These are phyloP conservation scores for Drosophila sucinea DNA, from an alignment of 1,140 invertebrate species.

Conservation along the genomic window DNA sequence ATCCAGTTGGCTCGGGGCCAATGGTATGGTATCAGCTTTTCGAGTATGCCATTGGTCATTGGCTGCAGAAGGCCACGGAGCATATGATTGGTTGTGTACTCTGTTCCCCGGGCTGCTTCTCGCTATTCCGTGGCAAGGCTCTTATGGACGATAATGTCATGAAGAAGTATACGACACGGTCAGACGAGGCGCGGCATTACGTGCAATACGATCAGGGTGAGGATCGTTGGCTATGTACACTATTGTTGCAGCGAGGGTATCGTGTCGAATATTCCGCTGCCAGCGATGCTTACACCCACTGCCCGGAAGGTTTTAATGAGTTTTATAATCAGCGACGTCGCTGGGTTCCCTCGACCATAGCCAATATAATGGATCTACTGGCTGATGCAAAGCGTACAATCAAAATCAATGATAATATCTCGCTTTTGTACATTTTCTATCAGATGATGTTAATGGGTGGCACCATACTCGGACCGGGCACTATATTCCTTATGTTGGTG, in stretches of 20 bases:
- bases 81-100: slow-evolving; percentile 99
- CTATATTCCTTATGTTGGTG: slow-evolving; percentile 98
- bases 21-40: slow-evolving; percentile 99
- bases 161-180: slow-evolving; percentile 97
- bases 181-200: slow-evolving; percentile 97
- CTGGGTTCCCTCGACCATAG: slow-evolving; percentile 98
- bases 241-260: slow-evolving; percentile 98
- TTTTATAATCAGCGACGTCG: slow-evolving; percentile 98
- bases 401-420: slow-evolving; percentile 98
- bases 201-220: slow-evolving; percentile 99
- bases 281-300: slow-evolving; percentile 98
- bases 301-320: slow-evolving; percentile 97
- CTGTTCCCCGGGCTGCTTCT: slow-evolving; percentile 99
- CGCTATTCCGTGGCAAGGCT: slow-evolving; percentile 97
- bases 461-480: slow-evolving; percentile 95
- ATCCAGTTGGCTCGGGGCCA: slow-evolving; percentile 97
- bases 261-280: slow-evolving; percentile 99
- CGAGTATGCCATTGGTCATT: slow-evolving; percentile 99
- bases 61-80: slow-evolving; percentile 99
- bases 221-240: slow-evolving; percentile 97
- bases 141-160: slow-evolving; percentile 99
- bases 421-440: slow-evolving; percentile 96
- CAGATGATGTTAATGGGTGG: slow-evolving; percentile 95
- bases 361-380: slow-evolving; percentile 98
- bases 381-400: slow-evolving; percentile 96